Base-by-base conservation (phyloP, 1,140 invertebrate genomes). In the Musca domestica region DNA sequence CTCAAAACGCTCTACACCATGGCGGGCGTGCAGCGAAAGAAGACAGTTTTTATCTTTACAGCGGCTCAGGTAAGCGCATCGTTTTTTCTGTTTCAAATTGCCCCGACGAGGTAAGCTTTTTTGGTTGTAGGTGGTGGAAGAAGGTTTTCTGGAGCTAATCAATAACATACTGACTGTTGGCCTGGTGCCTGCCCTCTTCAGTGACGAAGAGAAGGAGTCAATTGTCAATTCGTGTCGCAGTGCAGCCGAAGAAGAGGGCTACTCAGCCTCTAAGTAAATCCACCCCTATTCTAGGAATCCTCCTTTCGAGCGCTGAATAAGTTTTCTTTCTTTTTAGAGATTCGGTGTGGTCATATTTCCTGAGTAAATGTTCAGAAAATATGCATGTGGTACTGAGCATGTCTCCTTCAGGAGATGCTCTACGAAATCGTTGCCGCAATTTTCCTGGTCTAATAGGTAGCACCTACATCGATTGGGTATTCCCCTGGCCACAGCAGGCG, bases 391-490 rank as follows among this genome's bases (percentile, higher is more conserved):
- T 95, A 0, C 77, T 97, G 3, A 92, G 92, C 0, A 95, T 96
- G 92, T 94, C 91, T 56, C 93, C 95, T 0, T 86, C 92, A 25
- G 91, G 92, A 0, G 92, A 95, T 71, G 84, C 89, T 7, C 84
- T 97, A 46, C 87, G 92, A 25, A 91, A 88, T 72, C 86, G 93
- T 20, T 93, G 95, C 72, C 85, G 94, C 58, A 95, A 90, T 83
- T 97, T 96, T 81, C 95, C 95, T 0, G 94, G 94, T 0, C 83
- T 98, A 1, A 91, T 97, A 19, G 96, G 95, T 76, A 95, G 93
- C 76, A 95, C 93, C 3, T 95, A 92, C 12, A 95, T 98, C 63
- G 92, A 98, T 82, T 98, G 95, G 94, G 91, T 96, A 70, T 91
- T 93, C 75, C 88, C 92, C 0, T 98, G 95, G 95, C 94, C 95